These are phyloP conservation scores for Microcebus ravelobensis DNA, from an alignment of 2,113 vertebrate genomes.

Conservation along the genomic window DNA sequence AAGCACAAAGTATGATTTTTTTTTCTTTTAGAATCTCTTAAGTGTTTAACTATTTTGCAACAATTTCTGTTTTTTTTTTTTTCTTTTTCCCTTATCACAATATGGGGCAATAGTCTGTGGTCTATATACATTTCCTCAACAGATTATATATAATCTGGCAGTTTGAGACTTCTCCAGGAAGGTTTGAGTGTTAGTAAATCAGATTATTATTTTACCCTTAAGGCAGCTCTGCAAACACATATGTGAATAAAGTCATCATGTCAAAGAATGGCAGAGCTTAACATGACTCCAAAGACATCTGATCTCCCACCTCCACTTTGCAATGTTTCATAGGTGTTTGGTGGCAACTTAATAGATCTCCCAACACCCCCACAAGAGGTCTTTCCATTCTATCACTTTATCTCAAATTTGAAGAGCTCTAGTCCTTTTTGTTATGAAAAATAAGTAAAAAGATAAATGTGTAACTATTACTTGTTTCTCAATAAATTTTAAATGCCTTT, in stretches of 20 bases:
- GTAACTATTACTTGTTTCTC: not conserved
- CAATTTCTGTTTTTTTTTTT: not conserved
- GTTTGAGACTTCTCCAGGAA: not conserved
- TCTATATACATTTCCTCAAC: not conserved
- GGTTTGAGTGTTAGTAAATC: not conserved
- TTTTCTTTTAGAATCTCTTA: not conserved
- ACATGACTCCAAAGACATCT: not conserved
- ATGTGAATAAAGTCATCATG: not conserved
- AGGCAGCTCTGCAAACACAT: not conserved
- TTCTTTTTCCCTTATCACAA: not conserved
- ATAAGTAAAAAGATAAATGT: not conserved
- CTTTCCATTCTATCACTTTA: not conserved
- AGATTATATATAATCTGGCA: not conserved
- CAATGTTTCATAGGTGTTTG: not conserved
- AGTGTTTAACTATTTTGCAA: not conserved
- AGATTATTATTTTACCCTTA: not conserved
- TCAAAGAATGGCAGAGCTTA: not conserved
- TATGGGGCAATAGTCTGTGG: not conserved
- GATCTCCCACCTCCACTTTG: not conserved
- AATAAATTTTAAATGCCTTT: not conserved
- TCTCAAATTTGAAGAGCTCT: not conserved
- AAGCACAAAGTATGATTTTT: not conserved
- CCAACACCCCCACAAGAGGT: not conserved
- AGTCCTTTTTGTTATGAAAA: slow-evolving; percentile 9
- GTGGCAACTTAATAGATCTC: not conserved